These are phyloP conservation scores for Chionoecetes opilio DNA, from an alignment of 1,140 invertebrate species.

Conservation along the genomic window DNA sequence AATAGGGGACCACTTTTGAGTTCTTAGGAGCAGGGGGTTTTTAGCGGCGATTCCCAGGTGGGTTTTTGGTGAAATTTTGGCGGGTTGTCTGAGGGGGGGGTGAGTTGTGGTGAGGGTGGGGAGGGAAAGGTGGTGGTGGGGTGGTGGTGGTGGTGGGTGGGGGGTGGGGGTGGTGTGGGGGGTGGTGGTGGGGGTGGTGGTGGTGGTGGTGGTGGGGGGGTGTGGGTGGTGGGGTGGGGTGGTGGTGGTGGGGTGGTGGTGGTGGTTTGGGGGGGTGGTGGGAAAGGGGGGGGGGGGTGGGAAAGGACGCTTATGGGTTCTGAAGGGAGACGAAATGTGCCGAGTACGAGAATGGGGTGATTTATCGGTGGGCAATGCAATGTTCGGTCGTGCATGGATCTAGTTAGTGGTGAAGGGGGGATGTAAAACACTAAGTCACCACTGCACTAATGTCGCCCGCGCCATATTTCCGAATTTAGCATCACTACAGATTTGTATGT, in stretches of 20 bases:
- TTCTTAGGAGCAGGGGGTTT: not conserved
- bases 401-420: not conserved
- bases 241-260: too few species aligned
- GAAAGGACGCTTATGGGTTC: not conserved
- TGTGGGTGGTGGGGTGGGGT: too few species aligned
- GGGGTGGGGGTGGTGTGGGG: too few species aligned
- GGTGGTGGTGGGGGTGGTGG: too few species aligned
- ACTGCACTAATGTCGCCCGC: too few species aligned
- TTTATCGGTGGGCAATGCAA: not conserved
- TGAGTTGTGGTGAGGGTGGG: too few species aligned
- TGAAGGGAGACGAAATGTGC: not conserved
- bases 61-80: not conserved
- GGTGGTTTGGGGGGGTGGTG: not conserved
- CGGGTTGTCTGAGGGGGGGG: not conserved
- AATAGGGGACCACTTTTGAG: not conserved
- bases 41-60: not conserved
- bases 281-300: not conserved
- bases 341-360: not conserved
- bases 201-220: too few species aligned
- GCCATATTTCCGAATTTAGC: too few species aligned
- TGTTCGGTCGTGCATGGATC: not conserved
- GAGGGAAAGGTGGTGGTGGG: too few species aligned
- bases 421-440: too few species aligned
- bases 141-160: too few species aligned
- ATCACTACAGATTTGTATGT: too few species aligned